Percentiles rank a stretch among this genome's conserved stretches.
These are phyloP conservation scores for Marronus borbonicus DNA, from an alignment of 2,888 invertebrate species.

Conservation along the genomic window DNA sequence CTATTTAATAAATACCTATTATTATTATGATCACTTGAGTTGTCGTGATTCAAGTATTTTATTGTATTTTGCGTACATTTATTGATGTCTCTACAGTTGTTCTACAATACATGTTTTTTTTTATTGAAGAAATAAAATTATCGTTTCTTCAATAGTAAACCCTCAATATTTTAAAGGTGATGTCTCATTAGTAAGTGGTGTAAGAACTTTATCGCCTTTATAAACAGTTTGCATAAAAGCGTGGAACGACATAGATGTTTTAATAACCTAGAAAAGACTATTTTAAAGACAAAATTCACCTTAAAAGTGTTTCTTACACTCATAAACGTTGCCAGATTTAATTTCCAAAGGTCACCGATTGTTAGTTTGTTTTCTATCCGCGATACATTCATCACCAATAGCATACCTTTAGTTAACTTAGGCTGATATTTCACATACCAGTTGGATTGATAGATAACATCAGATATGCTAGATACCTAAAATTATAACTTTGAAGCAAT, in stretches of 20 bases:
- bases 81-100: too few relatives aligned
- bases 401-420: constrained; percentile 44
- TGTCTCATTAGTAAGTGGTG: neutral
- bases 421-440: constrained; percentile 51
- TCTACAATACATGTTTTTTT: too few relatives aligned
- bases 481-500: neutral
- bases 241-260: constrained; percentile 49
- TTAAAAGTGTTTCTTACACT: constrained; percentile 36
- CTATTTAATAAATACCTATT: too few relatives aligned
- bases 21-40: too few relatives aligned
- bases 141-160: too few relatives aligned
- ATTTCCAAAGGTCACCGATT: constrained; percentile 49
- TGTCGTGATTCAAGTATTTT: too few relatives aligned
- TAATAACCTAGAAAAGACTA: constrained; percentile 44
- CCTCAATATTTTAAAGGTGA: too few relatives aligned
- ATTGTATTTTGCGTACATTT: too few relatives aligned
- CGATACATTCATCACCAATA: constrained; percentile 48
- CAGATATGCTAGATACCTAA: constrained; percentile 46
- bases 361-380: constrained; percentile 48
- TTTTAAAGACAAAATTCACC: too few relatives aligned
- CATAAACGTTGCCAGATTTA: constrained; percentile 52
- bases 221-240: constrained; percentile 53
- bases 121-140: too few relatives aligned
- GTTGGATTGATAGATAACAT: constrained; percentile 46
- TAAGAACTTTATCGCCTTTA: constrained; percentile 37